Base-by-base conservation (phyloP, 2,888 invertebrate species). In the Andrena minutula region DNA sequence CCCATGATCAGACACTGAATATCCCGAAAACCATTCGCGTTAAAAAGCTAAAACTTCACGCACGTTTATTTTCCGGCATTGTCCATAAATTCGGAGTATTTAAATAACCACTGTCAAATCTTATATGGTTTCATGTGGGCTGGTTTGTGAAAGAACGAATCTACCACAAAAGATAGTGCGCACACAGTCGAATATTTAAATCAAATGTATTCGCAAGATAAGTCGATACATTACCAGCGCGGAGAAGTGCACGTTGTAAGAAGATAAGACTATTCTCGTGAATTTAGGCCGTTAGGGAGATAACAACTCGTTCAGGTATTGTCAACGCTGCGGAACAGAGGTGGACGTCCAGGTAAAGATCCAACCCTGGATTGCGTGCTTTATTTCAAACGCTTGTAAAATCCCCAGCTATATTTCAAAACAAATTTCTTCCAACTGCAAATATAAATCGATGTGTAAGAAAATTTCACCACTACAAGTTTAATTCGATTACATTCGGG, bases 151-250 rank as follows among this genome's bases (percentile, higher is more conserved):
- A 66, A 41, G n/a, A 47, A 28, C 16, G 58, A 74, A 76, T 53
- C 68, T 73, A 70, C 75, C 58, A 68, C 73, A 70, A 30, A 23
- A 64, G 85, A 79, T 77, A 83, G 70, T 49, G 64, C 70, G 51
- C 41, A n/a, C 64, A 60, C 73, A 85, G 86, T 86, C 80, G 82
- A 83, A 86, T 83, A 85, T 82, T 85, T 86, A 85, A 81, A 86
- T 83, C 83, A 83, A 64, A 76, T 70, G 61, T 83, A 64, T 79
- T 74, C 75, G 77, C 26, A 28, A 76, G 86, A 86, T 86, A 86
- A 86, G 79, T 63, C 82, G 86, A 86, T 82, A 73, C 30, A 60
- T 66, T 63, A 73, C 61, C 66, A 66, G 69, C 12, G 49, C 41
- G 61, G 47, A 61, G 75, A 81, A 82, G 71, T 74, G 75, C 75